A percentile compares a stretch with the other conserved stretches of the same genome.
phyloP scores from a whole-genome alignment of 2,888 invertebrate genomes.

The Acheta domesticus region DNA sequence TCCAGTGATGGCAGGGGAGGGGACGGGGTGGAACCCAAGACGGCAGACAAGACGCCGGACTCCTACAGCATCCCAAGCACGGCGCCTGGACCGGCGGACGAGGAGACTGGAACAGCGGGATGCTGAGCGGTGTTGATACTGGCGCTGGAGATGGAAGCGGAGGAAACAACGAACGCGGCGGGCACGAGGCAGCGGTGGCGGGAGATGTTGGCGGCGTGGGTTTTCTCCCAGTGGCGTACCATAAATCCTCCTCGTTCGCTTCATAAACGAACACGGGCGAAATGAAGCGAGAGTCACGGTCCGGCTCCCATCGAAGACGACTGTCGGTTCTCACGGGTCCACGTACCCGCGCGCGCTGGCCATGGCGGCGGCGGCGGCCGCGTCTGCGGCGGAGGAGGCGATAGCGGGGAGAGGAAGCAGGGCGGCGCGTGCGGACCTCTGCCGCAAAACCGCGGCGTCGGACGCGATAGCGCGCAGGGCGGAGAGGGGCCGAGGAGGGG shows the following conservation, averaged over 20 bases:
- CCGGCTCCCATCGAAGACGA: background rate
- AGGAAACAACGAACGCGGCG: background rate
- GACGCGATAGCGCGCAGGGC: too few relatives aligned
- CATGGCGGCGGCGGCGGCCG: background rate
- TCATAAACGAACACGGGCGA: constrained; percentile 4
- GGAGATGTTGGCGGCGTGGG: background rate
- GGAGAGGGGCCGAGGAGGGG: too few relatives aligned
- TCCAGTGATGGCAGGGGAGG: too few relatives aligned
- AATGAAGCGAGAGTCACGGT: constrained; percentile 1
- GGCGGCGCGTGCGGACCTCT: background rate
- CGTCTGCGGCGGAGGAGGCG: background rate
- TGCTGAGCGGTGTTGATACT: too few relatives aligned
- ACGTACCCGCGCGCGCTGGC: background rate
- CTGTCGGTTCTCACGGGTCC: background rate
- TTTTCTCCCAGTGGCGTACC: background rate
- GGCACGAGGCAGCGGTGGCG: background rate
- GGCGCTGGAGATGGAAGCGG: too few relatives aligned
- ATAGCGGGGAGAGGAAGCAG: background rate
- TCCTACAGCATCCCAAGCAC: too few relatives aligned
- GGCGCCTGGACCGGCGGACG: too few relatives aligned
- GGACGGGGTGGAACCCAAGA: too few relatives aligned
- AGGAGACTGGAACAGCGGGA: too few relatives aligned
- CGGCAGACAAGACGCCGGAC: too few relatives aligned
- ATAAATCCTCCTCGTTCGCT: constrained; percentile 1
- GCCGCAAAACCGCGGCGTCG: background rate